Evolutionary conservation across 2,113 vertebrate species (phyloP), one percentile per base, ranked within the genome.

Genomic region (Sorex fumeus): DNA sequence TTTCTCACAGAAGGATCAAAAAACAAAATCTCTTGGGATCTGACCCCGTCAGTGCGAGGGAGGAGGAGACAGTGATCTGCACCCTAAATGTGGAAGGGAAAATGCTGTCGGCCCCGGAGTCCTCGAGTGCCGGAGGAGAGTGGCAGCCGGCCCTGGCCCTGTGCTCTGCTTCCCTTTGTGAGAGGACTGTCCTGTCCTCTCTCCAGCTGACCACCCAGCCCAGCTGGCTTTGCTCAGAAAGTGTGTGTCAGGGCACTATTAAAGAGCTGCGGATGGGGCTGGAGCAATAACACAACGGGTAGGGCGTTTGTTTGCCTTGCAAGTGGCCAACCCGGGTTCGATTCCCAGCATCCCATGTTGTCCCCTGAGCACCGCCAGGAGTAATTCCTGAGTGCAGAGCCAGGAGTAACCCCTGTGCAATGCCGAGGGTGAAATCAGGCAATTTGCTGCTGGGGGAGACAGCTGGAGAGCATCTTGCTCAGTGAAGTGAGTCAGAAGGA

Each of bases 11-110:
- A 72, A 77, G 88, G 60, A 10, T 79, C 80, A 93, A 80, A 69
- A 87, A 77, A 91, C 28, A 86, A 45, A 88, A 53, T 67, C 83
- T 60, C 57, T 10, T 19, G 28, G 83, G 50, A 91, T 67, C 94
- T 87, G 81, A 1, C 36, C 60, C 0, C 60, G 47, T 30, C 47
- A 80, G 1, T 88, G 90, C 19, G 87, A 25, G 8, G 80, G 84
- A 70, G 5, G 13, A 82, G 40, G 92, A 89, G 60, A 70, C 4
- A 50, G 15, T 91, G 57, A 77, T 78, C 40, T 28, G 7, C 40
- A 2, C 86, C 76, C 69, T 88, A 27, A 67, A 62, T 32, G 36
- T 82, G 43, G 70, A 66, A 53, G 53, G 45, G 53, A 77, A 90
- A 81, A 75, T 79, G 18, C 89, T 80, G 84, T 69, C 36, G 62